phyloP scores from a whole-genome alignment of 2,113 vertebrate species.

The Azemiops feae region DNA sequence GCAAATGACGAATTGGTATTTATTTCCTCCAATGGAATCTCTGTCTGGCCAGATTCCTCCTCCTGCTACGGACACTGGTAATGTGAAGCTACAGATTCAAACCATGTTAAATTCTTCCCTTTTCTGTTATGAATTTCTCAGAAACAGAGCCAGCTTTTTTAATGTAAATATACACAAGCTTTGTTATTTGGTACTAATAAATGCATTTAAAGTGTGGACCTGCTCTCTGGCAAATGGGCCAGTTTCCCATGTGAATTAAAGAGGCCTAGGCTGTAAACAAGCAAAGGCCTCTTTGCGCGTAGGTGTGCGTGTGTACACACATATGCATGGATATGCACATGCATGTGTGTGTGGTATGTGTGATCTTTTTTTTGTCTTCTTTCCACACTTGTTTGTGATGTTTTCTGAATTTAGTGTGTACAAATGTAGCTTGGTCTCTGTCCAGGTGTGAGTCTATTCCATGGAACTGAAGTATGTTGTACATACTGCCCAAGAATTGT shows the following conservation, averaged over 20 bases:
- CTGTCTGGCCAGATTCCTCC: slow-evolving; percentile 60
- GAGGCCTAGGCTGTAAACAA: slow-evolving; percentile 26
- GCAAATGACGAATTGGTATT: slow-evolving; percentile 69
- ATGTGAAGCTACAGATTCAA: slow-evolving; percentile 58
- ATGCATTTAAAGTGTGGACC: slow-evolving; percentile 36
- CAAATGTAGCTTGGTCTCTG: slow-evolving; percentile 72
- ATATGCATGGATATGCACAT: not conserved
- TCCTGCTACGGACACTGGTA: slow-evolving; percentile 56
- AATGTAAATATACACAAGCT: slow-evolving; percentile 68
- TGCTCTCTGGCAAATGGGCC: slow-evolving; percentile 15
- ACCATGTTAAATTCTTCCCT: slow-evolving; percentile 61
- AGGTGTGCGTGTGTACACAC: slow-evolving; percentile 69
- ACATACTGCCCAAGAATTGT: slow-evolving; percentile 94
- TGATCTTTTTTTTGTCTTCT: slow-evolving; percentile 68
- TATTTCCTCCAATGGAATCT: slow-evolving; percentile 74
- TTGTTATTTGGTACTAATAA: slow-evolving; percentile 65
- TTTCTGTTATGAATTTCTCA: slow-evolving; percentile 56
- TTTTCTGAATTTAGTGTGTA: slow-evolving; percentile 77
- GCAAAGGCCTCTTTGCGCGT: slow-evolving; percentile 8
- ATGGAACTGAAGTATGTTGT: slow-evolving; percentile 97
- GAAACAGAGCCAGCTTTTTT: slow-evolving; percentile 64
- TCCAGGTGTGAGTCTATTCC: slow-evolving; percentile 83
- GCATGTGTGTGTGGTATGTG: slow-evolving; percentile 39
- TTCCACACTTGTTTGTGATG: slow-evolving; percentile 56
- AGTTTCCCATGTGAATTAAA: not conserved